A percentile compares a stretch with the other conserved stretches of the same genome.
These are phyloP conservation scores for Lasius fuliginosus DNA, from an alignment of 2,888 invertebrate genomes.

Conservation along the genomic window DNA sequence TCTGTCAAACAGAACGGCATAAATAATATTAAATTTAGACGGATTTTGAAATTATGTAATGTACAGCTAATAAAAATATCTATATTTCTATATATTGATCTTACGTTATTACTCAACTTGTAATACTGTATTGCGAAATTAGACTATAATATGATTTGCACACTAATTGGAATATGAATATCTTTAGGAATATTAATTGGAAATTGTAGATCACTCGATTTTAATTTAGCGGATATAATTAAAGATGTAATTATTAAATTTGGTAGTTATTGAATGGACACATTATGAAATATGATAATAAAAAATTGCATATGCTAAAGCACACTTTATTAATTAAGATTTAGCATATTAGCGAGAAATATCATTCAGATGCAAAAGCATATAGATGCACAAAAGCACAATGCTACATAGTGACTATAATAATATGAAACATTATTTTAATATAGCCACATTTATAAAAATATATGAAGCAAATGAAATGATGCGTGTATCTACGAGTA, in stretches of 20 bases:
- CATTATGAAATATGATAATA: slow-evolving; percentile 9
- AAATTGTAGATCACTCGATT: slow-evolving; percentile 11
- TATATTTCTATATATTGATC: slow-evolving; percentile 29
- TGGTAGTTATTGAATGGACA: background rate
- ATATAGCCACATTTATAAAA: slow-evolving; percentile 5
- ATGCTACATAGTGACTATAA: background rate
- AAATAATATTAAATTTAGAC: slow-evolving; percentile 42
- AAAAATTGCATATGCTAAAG: slow-evolving; percentile 12
- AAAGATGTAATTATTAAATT: slow-evolving; percentile 19
- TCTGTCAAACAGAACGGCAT: slow-evolving; percentile 87
- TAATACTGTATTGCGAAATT: slow-evolving; percentile 18
- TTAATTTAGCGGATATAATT: slow-evolving; percentile 8
- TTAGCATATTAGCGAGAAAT: slow-evolving; percentile 8
- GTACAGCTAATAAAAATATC: slow-evolving; percentile 25
- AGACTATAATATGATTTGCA: slow-evolving; percentile 27
- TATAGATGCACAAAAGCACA: background rate
- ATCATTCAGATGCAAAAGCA: slow-evolving; percentile 43
- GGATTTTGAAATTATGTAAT: background rate
- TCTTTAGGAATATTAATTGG: background rate
- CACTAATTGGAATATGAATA: background rate
- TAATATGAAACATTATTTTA: background rate
- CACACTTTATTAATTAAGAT: slow-evolving; percentile 12
- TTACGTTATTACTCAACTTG: slow-evolving; percentile 27
- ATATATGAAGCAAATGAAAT: slow-evolving; percentile 24
- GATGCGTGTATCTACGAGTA: background rate